Evolutionary conservation across 1,140 invertebrate species (phyloP).

Genomic region (Sitobion miscanthi): DNA sequence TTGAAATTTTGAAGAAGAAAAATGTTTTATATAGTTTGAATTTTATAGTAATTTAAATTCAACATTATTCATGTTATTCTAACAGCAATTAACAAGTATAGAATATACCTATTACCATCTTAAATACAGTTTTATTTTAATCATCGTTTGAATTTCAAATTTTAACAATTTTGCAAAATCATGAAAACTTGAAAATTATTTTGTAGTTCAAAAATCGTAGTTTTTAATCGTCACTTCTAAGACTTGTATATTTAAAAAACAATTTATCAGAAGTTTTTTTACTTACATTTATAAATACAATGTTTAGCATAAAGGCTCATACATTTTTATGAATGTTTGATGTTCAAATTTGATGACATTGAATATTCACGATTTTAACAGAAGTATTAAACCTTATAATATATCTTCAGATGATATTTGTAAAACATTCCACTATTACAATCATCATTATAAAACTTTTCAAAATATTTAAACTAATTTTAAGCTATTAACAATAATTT

Average conservation of each 20-base stretch:
- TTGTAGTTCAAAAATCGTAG: too few species aligned
- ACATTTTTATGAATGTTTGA: not conserved
- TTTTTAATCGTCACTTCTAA: too few species aligned
- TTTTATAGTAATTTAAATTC: not conserved
- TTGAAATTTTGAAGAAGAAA: too few species aligned
- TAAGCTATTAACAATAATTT: not conserved
- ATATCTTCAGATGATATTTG: not conserved
- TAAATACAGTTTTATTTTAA: too few species aligned
- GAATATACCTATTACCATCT: not conserved
- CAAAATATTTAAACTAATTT: not conserved
- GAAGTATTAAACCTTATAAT: too few species aligned
- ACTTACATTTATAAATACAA: too few species aligned
- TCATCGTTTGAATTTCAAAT: too few species aligned
- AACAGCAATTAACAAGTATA: not conserved
- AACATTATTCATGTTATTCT: not conserved
- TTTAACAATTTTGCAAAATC: not conserved
- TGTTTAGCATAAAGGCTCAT: not conserved
- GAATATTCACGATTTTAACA: too few species aligned
- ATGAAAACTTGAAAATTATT: too few species aligned
- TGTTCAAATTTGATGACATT: not conserved
- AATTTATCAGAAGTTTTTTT: too few species aligned
- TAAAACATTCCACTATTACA: not conserved
- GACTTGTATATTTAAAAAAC: too few species aligned
- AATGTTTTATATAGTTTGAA: not conserved
- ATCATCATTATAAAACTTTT: not conserved